A percentile compares a stretch with the other conserved stretches of the same genome.
Conservation (phyloP, 1,140 invertebrate species). For the Atta texana region DNA sequence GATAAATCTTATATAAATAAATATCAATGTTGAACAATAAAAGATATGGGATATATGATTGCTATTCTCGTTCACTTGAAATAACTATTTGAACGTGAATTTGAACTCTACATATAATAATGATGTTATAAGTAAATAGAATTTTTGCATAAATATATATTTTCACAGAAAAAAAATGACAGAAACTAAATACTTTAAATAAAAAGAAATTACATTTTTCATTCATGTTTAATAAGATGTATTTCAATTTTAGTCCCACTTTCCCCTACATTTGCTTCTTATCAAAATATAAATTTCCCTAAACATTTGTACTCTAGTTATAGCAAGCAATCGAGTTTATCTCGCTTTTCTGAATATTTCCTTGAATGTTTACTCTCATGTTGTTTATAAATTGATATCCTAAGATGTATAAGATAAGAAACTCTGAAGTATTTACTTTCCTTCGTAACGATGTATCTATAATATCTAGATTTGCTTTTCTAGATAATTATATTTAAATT, state of each 20-base stretch:
- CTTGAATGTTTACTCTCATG: not conserved
- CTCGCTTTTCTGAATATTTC: not conserved
- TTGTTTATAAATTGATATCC: not conserved
- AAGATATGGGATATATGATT: not conserved
- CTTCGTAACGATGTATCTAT: not conserved
- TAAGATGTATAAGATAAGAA: constrained; percentile 1
- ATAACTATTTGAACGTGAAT: not conserved
- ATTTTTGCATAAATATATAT: not conserved
- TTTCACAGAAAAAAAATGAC: constrained; percentile 6
- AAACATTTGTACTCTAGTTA: not conserved
- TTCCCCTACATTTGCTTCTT: not conserved
- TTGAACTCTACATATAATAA: not conserved
- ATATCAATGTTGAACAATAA: not conserved
- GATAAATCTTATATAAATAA: constrained; percentile 16
- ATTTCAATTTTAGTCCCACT: not conserved
- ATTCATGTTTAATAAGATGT: not conserved
- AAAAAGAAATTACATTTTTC: too few species aligned
- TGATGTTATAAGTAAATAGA: not conserved
- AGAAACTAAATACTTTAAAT: not conserved
- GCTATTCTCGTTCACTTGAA: not conserved
- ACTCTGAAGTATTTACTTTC: not conserved
- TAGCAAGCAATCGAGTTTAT: not conserved
- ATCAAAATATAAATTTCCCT: constrained; percentile 6
- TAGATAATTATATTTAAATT: not conserved
- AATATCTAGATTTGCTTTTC: not conserved